These are phyloP conservation scores for Pseudopleuronectes americanus DNA, from an alignment of 2,797 vertebrate species.

Conservation along the genomic window DNA sequence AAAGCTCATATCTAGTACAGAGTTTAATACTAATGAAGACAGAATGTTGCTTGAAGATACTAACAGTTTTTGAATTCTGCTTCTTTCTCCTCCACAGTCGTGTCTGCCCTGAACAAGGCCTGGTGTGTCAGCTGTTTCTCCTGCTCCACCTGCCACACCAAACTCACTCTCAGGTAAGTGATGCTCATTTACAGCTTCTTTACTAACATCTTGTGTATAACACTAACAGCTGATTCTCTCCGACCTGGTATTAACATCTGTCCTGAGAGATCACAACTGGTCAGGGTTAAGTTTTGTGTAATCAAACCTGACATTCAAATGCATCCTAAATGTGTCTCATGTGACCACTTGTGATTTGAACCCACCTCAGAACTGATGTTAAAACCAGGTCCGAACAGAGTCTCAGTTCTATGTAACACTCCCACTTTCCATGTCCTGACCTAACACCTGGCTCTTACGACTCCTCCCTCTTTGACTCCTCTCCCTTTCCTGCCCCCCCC, in stretches of 20 bases:
- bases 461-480: conserved; percentile 30
- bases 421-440: conserved; percentile 3
- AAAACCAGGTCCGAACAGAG: too few relatives aligned
- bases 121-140: conserved; percentile 98
- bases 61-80: neutral
- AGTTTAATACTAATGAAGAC: conserved; percentile 5
- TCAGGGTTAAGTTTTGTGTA: too few relatives aligned
- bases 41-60: conserved; percentile 10
- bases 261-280: too few relatives aligned
- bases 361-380: too few relatives aligned
- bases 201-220: neutral
- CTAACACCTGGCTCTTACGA: conserved; percentile 37
- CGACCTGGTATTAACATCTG: too few relatives aligned
- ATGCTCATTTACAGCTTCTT: neutral
- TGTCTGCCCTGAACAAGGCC: conserved; percentile 98
- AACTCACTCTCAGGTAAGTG: conserved; percentile 99
- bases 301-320: too few relatives aligned
- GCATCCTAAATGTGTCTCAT: too few relatives aligned
- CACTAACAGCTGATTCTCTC: neutral
- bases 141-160: conserved; percentile 98
- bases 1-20: conserved; percentile 20
- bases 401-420: conserved; percentile 33
- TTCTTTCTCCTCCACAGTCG: conserved; percentile 81
- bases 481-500: conserved; percentile 10
- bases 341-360: too few relatives aligned